Evolutionary conservation across 2,888 invertebrate species (phyloP).

Genomic region (Melipona beecheii): DNA sequence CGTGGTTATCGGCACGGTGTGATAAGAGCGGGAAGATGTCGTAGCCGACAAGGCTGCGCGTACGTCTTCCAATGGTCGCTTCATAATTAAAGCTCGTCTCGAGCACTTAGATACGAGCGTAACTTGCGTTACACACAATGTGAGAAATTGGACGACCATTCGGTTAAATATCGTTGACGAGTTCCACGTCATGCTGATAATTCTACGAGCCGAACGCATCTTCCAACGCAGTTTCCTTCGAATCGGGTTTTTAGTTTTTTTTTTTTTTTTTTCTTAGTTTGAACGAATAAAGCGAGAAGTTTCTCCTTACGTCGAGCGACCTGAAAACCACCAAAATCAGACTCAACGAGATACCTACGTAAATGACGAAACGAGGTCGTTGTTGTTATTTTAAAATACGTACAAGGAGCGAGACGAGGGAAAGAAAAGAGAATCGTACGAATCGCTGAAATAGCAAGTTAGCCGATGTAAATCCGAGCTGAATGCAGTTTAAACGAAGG

Average conservation of each 20-base stretch:
- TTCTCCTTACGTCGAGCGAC: not conserved
- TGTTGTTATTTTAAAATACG: not conserved
- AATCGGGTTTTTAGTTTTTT: not conserved
- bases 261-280: not conserved
- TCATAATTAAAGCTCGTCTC: constrained; percentile 51
- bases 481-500: constrained; percentile 72
- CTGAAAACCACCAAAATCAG: not conserved
- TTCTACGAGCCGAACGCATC: not conserved
- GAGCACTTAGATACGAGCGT: not conserved
- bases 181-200: not conserved
- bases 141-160: not conserved
- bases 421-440: not conserved
- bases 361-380: not conserved
- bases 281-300: not conserved
- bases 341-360: not conserved
- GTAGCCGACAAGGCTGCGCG: constrained; percentile 15
- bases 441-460: constrained; percentile 31
- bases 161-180: not conserved
- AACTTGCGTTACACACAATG: not conserved
- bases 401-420: not conserved
- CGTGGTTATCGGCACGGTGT: constrained; percentile 33
- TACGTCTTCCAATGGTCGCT: constrained; percentile 29
- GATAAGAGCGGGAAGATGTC: constrained; percentile 59
- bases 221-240: not conserved
- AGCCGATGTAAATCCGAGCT: constrained; percentile 42